Base-by-base conservation (phyloP, 2,797 vertebrate genomes). In the Diplodus sargus region DNA sequence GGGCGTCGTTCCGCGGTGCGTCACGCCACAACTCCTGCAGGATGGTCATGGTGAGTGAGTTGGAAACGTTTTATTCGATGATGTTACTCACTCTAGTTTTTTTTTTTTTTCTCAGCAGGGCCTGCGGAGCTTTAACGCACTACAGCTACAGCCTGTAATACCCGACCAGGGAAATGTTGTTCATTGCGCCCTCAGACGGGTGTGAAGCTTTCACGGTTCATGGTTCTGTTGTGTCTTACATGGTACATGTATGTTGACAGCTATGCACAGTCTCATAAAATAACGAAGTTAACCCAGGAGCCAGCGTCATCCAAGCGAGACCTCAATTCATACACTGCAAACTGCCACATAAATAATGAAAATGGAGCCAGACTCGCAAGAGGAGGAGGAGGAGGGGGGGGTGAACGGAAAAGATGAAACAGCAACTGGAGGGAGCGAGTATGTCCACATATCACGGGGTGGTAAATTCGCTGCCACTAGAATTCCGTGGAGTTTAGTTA, bases 21-120 rank as follows among this genome's bases (percentile, higher is more conserved):
- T 76, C 96, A 60, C 95, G 94, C 43, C 90, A 88, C 15, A 96
- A 94, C 70, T 92, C 92, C 0, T 94, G 93, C 85, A 95, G 93
- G 92, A 90, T 93, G 81, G 81, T 94, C 82, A 95, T 96, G 97
- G 98, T 99, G 95, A 91, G 94, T 78, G 66, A 70, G 16, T 67
- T 79, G 69, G 76, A 89, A 81, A 83, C 70, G 9, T 82, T 87
- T 86, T 48, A 77, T 89, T 58, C 73, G 43, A 85, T 75, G 79
- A 84, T 68, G 82, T 81, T 82, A 53, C 75, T 67, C 23, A 0
- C 78, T 72, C 81, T 77, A 78, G 78, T 89, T 25, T 25, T 78
- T 78, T 78, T 89, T 25, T 25, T 78, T 78, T 78, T 25, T 78
- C 60, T 25, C 80, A 10, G 0, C 67, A 25, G 51, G 22, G 60